Evolutionary conservation across 2,888 invertebrate genomes (phyloP), one percentile per base, ranked within the genome.

Genomic region (Cephus spinipes): DNA sequence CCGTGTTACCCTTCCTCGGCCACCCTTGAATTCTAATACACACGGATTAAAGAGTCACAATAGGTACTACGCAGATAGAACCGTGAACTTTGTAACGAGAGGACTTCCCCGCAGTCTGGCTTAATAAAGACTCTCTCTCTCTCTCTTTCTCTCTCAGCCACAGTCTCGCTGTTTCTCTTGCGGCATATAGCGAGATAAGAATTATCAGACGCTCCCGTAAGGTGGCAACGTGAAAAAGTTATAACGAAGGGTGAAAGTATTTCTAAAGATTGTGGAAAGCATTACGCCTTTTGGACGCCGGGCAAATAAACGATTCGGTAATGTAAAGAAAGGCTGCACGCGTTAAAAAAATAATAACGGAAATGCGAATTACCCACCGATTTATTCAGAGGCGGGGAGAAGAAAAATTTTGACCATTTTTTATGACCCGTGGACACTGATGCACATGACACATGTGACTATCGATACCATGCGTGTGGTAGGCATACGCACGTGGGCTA

Each of bases 111-210:
- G 15, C 40, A 40, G 69, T 69, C 30, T 32, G 32, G 69, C 69
- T 32, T 12, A 69, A 69, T 69, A 69, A n/a, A 69, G 69, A 69
- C 55, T 69, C 33, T 73, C 12, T 78, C 3, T 30, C 12, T 76
- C 36, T 34, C 55, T 40, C 40, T 34, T 31, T 31, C 55, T 75
- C 77, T 32, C 76, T 73, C 79, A 75, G 78, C 73, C 80, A 81
- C 80, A 79, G 81, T 73, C 75, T 76, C 71, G 55, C 55, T 74
- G 36, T 76, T 73, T 75, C 69, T 71, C 73, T 76, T 78, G 68
- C 78, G 77, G 75, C 76, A 33, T 79, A 82, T 79, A 82, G 12
- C 34, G 69, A 81, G 81, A 83, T 83, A 79, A 82, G 80, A 79
- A 80, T 83, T 82, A 81, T 81, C 81, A 79, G 77, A 34, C 75